These are phyloP conservation scores for Anabas testudineus DNA, from an alignment of 2,797 vertebrate species.

Conservation along the genomic window DNA sequence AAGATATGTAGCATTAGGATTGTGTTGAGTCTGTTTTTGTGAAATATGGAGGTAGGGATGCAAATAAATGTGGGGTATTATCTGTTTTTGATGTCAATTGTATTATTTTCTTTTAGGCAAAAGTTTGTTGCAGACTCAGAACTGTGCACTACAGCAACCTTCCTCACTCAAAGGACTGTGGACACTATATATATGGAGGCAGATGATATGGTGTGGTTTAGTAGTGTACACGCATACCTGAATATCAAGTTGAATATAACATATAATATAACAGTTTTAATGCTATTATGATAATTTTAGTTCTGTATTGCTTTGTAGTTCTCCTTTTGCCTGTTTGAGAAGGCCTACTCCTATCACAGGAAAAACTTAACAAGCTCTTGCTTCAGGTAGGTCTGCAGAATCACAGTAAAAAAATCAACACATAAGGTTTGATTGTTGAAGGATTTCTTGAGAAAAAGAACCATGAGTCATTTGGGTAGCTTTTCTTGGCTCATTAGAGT, in stretches of 20 bases:
- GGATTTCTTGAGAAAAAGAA: background rate
- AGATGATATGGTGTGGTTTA: slow-evolving; percentile 76
- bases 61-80: background rate
- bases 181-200: slow-evolving; percentile 72
- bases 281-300: background rate
- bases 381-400: slow-evolving; percentile 80
- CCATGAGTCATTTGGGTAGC: background rate
- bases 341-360: slow-evolving; percentile 80
- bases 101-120: slow-evolving; percentile 69
- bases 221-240: background rate
- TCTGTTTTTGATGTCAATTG: background rate
- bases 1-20: no score
- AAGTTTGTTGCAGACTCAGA: slow-evolving; percentile 73
- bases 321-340: slow-evolving; percentile 75
- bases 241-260: background rate
- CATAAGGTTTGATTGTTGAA: background rate
- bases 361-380: slow-evolving; percentile 76
- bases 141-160: slow-evolving; percentile 57
- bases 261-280: background rate
- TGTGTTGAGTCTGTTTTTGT: background rate
- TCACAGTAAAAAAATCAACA: background rate
- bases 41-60: background rate
- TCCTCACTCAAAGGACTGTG: slow-evolving; percentile 66
- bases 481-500: background rate
- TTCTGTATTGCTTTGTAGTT: slow-evolving; percentile 73